A percentile compares a stretch with the other conserved stretches of the same genome.
Conservation (phyloP, 2,797 vertebrate genomes). For the Lophura swinhoii region DNA sequence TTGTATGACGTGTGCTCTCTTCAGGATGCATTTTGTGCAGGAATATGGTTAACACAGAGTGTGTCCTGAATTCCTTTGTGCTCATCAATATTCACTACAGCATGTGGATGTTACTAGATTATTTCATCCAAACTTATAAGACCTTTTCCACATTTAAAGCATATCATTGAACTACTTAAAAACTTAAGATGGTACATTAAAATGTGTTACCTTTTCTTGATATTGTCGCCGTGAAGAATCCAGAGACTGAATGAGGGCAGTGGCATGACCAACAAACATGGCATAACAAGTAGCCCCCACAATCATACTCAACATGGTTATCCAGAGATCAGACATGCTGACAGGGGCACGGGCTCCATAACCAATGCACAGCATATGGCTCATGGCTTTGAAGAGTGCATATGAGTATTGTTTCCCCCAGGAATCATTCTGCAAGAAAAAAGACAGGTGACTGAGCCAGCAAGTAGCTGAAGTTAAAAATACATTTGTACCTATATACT, state of each 20-base stretch:
- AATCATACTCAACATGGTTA: constrained; percentile 98
- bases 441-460: constrained; percentile 44
- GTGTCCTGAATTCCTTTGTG: accelerated
- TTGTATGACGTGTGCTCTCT: not conserved
- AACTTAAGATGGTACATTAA: not conserved
- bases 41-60: not conserved
- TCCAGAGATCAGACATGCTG: constrained; percentile 99
- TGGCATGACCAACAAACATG: constrained; percentile 98
- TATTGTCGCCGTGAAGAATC: constrained; percentile 95
- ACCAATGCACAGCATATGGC: constrained; percentile 98
- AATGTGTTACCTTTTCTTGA: constrained; percentile 92
- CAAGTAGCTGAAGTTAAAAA: not conserved
- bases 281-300: constrained; percentile 97
- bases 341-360: constrained; percentile 95
- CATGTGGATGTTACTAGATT: constrained; percentile 17
- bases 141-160: not conserved
- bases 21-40: not conserved
- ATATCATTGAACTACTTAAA: not conserved
- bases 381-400: constrained; percentile 98
- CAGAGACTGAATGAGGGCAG: constrained; percentile 95
- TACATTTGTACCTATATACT: not conserved
- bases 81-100: not conserved
- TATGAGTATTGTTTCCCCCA: constrained; percentile 99
- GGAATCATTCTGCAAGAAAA: constrained; percentile 90
- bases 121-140: not conserved